Percentiles rank a stretch among this genome's conserved stretches.
These are phyloP conservation scores for Phymanthus crucifer DNA, from an alignment of 92 coral and sea anemone genomes.

Conservation along the genomic window DNA sequence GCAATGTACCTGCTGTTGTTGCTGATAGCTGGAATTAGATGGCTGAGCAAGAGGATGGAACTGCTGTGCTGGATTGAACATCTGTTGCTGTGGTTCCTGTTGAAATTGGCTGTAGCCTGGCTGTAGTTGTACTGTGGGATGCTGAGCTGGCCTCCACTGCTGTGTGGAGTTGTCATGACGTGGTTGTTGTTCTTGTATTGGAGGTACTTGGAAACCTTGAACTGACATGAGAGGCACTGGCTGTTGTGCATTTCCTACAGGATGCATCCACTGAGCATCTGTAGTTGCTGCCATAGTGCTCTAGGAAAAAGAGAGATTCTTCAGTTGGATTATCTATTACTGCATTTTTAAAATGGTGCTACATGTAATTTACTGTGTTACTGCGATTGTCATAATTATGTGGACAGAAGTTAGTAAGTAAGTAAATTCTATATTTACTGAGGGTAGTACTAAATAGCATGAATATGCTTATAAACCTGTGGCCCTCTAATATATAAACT, in stretches of 20 bases:
- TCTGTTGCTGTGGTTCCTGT: conserved; percentile 20
- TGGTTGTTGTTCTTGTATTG: conserved; percentile 25
- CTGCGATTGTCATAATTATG: too few species aligned
- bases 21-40: not conserved
- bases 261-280: not conserved
- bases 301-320: not conserved
- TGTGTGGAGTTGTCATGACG: conserved; percentile 14
- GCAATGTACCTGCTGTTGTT: not conserved
- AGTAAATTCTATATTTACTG: too few species aligned
- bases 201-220: conserved; percentile 26
- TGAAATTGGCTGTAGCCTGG: conserved; percentile 6
- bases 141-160: conserved; percentile 15
- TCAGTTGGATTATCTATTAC: too few species aligned
- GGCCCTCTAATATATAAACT: too few species aligned
- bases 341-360: not conserved
- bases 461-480: too few species aligned
- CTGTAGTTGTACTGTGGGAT: not conserved
- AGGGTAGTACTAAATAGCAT: too few species aligned
- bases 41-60: conserved; percentile 19
- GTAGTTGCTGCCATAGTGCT: not conserved
- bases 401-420: too few species aligned
- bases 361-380: not conserved
- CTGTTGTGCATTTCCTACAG: conserved; percentile 1
- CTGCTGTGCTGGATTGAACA: conserved; percentile 4
- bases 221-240: not conserved